Evolutionary conservation across 2,113 vertebrate species (phyloP).

Genomic region (Apteryx mantelli): DNA sequence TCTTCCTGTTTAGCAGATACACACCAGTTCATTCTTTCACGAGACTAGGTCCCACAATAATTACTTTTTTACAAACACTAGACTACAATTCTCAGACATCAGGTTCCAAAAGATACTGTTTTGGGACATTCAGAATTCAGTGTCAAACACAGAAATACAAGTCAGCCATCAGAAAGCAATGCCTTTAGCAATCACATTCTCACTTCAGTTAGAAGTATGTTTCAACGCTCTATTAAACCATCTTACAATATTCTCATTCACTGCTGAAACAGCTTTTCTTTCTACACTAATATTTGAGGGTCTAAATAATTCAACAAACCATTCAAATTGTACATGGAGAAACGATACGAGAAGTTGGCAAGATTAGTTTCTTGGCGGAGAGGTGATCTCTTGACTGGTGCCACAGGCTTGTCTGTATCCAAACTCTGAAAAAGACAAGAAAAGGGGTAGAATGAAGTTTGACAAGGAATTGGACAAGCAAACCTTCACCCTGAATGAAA

Average conservation of each 20-base stretch:
- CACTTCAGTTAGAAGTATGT: background rate
- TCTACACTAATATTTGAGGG: background rate
- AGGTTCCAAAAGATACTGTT: background rate
- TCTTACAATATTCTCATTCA: background rate
- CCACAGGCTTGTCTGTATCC: slow-evolving; percentile 90
- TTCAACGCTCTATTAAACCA: background rate
- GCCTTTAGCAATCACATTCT: background rate
- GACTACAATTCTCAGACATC: background rate
- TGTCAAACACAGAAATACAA: background rate
- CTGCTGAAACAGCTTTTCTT: background rate
- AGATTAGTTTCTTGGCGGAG: slow-evolving; percentile 97
- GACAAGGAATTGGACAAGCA: background rate
- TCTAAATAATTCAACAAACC: slow-evolving; percentile 80
- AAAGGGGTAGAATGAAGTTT: background rate
- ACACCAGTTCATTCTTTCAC: background rate
- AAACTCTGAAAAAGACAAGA: slow-evolving; percentile 82
- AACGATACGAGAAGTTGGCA: slow-evolving; percentile 99
- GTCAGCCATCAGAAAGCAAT: background rate
- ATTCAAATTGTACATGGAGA: slow-evolving; percentile 99
- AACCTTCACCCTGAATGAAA: background rate
- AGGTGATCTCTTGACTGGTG: slow-evolving; percentile 91
- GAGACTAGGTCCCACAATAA: background rate
- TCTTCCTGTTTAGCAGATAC: background rate
- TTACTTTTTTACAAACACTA: background rate
- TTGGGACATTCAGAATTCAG: background rate